Evolutionary conservation across 2,888 invertebrate genomes (phyloP).

Genomic region (Heterodera filipjevi): DNA sequence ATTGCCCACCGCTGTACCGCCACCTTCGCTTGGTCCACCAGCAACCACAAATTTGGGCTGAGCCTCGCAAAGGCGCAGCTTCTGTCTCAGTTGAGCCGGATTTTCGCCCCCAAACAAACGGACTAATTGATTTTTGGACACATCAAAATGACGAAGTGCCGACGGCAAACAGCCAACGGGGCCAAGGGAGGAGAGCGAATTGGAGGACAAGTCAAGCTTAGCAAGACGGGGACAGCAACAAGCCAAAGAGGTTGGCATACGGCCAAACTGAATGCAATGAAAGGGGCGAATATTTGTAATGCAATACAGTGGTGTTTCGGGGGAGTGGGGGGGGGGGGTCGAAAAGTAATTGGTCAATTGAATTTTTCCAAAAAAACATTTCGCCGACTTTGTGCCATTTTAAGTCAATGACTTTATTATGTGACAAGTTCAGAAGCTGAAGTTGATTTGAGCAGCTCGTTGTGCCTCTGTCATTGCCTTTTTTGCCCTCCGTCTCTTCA

Average conservation of each 20-base stretch:
- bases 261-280: background rate
- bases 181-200: constrained; percentile 75
- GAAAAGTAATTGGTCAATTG: no score
- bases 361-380: no score
- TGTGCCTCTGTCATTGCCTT: no score
- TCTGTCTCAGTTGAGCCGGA: background rate
- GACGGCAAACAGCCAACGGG: constrained; percentile 87
- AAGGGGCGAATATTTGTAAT: no score
- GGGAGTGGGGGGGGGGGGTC: no score
- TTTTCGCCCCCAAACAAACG: constrained; percentile 7
- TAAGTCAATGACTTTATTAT: no score
- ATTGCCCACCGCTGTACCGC: background rate
- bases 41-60: background rate
- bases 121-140: constrained; percentile 14
- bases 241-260: constrained; percentile 81
- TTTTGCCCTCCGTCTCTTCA: no score
- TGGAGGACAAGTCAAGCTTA: constrained; percentile 87
- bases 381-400: no score
- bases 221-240: constrained; percentile 86
- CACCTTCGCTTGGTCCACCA: background rate
- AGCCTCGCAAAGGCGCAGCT: constrained; percentile 6
- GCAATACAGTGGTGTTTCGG: no score
- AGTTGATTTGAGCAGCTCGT: no score
- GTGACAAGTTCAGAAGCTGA: no score
- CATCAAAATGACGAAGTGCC: constrained; percentile 78